Percentiles rank a stretch among this genome's conserved stretches.
Evolutionary conservation across 1,140 invertebrate species (phyloP).

Genomic region (Penaeus japonicus): DNA sequence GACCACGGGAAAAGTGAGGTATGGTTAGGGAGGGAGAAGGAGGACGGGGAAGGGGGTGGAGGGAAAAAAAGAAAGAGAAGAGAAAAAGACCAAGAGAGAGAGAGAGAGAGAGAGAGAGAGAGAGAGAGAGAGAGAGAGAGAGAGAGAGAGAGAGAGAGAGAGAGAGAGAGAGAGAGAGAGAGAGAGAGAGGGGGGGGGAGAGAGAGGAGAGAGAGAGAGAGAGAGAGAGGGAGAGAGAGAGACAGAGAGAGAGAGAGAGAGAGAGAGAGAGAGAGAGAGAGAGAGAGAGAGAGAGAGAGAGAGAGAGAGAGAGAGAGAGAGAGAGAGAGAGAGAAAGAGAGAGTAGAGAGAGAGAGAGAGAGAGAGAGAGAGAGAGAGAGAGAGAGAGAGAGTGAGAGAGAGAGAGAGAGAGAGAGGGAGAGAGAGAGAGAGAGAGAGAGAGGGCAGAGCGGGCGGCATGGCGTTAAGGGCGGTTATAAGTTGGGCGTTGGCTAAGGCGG

Average conservation of each 20-base stretch:
- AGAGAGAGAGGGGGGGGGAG: not conserved
- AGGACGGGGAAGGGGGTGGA: not conserved
- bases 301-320: not conserved
- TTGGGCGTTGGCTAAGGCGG: not conserved
- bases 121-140: conserved; percentile 27
- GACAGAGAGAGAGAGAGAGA: not conserved
- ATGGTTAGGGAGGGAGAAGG: not conserved
- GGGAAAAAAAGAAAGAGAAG: not conserved
- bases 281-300: not conserved
- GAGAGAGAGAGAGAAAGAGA: not conserved
- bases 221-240: not conserved
- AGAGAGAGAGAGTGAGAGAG: conserved; percentile 19
- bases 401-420: conserved; percentile 9
- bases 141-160: not conserved
- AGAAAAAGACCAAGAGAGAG: conserved; percentile 19
- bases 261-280: not conserved
- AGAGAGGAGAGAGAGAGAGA: not conserved
- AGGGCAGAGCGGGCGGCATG: not conserved
- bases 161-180: not conserved
- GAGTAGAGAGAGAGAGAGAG: not conserved
- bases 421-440: conserved; percentile 4
- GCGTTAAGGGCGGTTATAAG: not conserved
- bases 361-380: conserved; percentile 13
- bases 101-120: conserved; percentile 27
- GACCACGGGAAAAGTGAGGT: not conserved